Evolutionary conservation across 2,888 invertebrate species (phyloP), one percentile per base, ranked within the genome.

Genomic region (Tipula unca): DNA sequence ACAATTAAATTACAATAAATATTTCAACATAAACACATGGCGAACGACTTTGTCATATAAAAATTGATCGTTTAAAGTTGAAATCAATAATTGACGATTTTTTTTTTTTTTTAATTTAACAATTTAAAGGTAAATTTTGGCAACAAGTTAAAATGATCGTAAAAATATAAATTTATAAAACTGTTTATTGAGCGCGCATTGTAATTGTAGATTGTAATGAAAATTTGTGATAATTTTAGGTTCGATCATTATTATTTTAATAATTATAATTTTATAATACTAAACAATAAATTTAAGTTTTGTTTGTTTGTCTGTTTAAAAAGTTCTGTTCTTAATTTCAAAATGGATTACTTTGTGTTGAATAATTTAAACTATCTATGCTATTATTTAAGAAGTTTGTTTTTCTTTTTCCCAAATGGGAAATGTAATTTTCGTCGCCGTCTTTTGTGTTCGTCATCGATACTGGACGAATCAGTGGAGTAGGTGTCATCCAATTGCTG

Each of bases 381-480:
- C 87, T 88, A 83, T 87, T 87, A 4, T 87, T 87, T 86, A 86
- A 88, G 88, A 88, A 87, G 87, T 87, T 88, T 88, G 86, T 86
- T 87, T 87, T 88, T 88, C 85, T 88, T 88, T 86, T 88, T 88
- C 86, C 88, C 88, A 86, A 88, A 88, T 86, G 88, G 88, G 86
- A 88, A 88, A 83, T 87, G 88, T 85, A 88, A 86, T 88, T 88
- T 88, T 88, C 88, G 86, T 85, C 88, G 88, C 87, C 87, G 87
- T 82, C 88, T 88, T 86, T 88, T 88, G 87, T 87, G 86, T 84
- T 88, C 88, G 86, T 87, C 87, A 86, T 87, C 88, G 87, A 87
- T 85, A 85, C 87, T 87, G 48, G 87, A 87, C 85, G 87, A 87
- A 87, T 87, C 88, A 84, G 87, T 87, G 84, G 87, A 87, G 85